Evolutionary conservation across 2,888 invertebrate genomes (phyloP), one percentile per base, ranked within the genome.

Genomic region (Metellina segmentata): DNA sequence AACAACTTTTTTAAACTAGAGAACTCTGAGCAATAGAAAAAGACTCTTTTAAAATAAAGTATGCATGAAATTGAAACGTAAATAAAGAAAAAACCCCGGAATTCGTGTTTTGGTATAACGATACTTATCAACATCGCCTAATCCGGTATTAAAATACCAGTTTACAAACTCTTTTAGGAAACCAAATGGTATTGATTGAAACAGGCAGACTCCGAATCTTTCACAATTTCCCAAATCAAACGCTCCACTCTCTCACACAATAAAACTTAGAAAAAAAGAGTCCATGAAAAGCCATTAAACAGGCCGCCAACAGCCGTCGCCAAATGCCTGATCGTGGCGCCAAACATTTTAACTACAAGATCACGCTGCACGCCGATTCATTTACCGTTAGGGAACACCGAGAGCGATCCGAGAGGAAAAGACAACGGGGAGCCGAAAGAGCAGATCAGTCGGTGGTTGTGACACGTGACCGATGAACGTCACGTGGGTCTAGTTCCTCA

Each of bases 361-460:
- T 71, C 91, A 49, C 69, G 53, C 74, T 75, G 70, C 70, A 74
- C 16, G 61, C 34, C 87, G 34, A 20, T 69, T 71, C 91, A 91
- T 91, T 87, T 87, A 82, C 87, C 78, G 91, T 87, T 91, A 78
- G 87, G 78, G 91, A 91, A 86, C 91, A 91, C 91, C 87, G 79
- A 83, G 91, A 91, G 91, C 91, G 87, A 82, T 82, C 69, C 81
- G 61, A 78, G 34, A 71, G 52, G 78, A 71, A 85, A 16, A 20
- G 75, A 75, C 19, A 53, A 81, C 72, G n/a, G 49, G 61, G 51
- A 87, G 89, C 51, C 70, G 70, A 81, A 77, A 77, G 34, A 34
- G 51, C 11, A 61, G 53, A 85, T 74, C 75, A 61, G 72, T 71
- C 87, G 77, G 81, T 81, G 85, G 81, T 86, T 52, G 85, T 19